phyloP scores from a whole-genome alignment of 2,797 vertebrate species.

The Heterohyrax brucei region DNA sequence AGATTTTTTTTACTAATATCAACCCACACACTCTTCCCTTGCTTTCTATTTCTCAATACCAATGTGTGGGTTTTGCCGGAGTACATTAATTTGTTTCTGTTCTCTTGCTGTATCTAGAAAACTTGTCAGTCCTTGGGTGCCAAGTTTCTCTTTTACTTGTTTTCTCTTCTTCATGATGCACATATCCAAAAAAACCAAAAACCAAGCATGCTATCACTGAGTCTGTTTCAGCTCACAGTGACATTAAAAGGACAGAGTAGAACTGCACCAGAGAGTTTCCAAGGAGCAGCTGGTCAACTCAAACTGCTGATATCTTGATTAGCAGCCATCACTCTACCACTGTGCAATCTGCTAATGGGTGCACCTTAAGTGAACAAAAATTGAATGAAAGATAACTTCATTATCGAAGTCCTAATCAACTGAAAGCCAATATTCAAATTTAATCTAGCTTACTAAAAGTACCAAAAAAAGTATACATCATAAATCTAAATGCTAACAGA shows the following conservation, averaged over 20 bases:
- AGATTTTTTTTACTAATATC: background rate
- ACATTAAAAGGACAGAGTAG: too few relatives aligned
- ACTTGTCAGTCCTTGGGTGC: background rate
- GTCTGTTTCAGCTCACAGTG: background rate
- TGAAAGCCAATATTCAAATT: constrained; percentile 21
- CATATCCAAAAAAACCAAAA: background rate
- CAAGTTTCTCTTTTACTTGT: background rate
- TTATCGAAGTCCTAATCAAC: background rate
- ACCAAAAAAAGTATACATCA: background rate
- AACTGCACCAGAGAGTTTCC: too few relatives aligned
- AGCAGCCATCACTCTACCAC: too few relatives aligned
- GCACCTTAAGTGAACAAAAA: background rate
- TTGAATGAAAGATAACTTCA: constrained; percentile 8
- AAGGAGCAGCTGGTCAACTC: too few relatives aligned
- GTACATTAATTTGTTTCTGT: constrained; percentile 43
- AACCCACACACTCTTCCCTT: background rate
- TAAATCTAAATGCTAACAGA: constrained; percentile 59
- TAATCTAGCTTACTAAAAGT: background rate
- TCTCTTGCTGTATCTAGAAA: constrained; percentile 19
- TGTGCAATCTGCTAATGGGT: background rate
- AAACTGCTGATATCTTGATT: too few relatives aligned
- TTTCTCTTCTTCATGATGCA: background rate
- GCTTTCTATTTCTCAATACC: constrained; percentile 37
- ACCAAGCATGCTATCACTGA: background rate
- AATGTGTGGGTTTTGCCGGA: background rate